A percentile compares a stretch with the other conserved stretches of the same genome.
Conservation (phyloP, 2,888 invertebrate species). For the Rhyacophila evoluta region DNA sequence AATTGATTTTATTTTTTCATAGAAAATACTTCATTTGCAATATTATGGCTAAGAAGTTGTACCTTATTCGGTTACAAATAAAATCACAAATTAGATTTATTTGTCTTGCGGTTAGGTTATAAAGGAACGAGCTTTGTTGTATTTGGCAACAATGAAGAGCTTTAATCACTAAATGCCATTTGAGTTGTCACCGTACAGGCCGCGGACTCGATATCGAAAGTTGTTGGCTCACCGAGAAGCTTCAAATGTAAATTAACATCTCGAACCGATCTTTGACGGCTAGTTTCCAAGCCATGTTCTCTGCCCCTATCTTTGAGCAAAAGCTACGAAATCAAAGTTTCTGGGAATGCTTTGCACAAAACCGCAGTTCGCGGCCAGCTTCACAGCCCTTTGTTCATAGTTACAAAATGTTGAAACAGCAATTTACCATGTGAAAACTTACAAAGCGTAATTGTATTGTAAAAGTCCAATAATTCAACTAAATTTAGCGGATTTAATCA, state of each 20-base stretch:
- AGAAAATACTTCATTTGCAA: no score
- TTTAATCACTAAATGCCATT: slow-evolving; percentile 12
- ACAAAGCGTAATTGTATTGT: not conserved
- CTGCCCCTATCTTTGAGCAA: slow-evolving; percentile 2
- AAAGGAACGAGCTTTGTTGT: not conserved
- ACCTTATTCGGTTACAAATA: no score
- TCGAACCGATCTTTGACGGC: slow-evolving; percentile 11
- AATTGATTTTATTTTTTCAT: no score
- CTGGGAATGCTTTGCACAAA: slow-evolving; percentile 7
- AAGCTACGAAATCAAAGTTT: slow-evolving; percentile 31
- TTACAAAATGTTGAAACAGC: slow-evolving; percentile 12
- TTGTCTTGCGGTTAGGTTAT: not conserved
- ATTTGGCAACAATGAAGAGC: slow-evolving; percentile 3
- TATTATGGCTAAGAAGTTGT: no score
- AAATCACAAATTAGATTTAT: no score
- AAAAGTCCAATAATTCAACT: not conserved
- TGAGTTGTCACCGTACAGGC: not conserved
- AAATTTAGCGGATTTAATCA: not conserved
- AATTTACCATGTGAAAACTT: slow-evolving; percentile 18
- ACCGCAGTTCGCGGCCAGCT: slow-evolving; percentile 36
- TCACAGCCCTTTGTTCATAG: slow-evolving; percentile 33
- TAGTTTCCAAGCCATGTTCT: not conserved
- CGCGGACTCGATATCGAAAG: slow-evolving; percentile 3
- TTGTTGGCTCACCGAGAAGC: slow-evolving; percentile 7
- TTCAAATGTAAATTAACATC: slow-evolving; percentile 37